Evolutionary conservation across 2,888 invertebrate species (phyloP).

Genomic region (Mesorhabditis spiculigera): DNA sequence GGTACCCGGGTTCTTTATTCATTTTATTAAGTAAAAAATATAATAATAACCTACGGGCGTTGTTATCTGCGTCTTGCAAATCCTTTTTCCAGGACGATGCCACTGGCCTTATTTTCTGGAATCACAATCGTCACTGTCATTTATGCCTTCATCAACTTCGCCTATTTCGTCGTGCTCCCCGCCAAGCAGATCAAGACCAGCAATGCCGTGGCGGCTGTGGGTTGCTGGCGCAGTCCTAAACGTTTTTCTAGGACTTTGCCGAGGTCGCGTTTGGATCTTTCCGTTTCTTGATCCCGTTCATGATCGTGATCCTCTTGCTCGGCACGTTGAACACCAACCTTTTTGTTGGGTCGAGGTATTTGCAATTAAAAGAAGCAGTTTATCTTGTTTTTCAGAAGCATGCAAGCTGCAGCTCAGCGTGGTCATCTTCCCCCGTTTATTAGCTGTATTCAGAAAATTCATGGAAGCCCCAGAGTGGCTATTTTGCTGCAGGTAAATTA

Average conservation of each 20-base stretch:
- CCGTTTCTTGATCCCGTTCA: conserved; percentile 40
- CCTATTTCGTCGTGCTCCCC: conserved; percentile 43
- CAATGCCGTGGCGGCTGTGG: conserved; percentile 39
- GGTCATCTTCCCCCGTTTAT: conserved; percentile 40
- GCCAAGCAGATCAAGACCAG: conserved; percentile 31
- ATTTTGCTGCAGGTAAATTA: conserved; percentile 31
- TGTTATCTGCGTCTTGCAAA: not conserved
- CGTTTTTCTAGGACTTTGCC: conserved; percentile 30
- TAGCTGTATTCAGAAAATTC: conserved; percentile 28
- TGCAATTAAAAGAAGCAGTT: no score
- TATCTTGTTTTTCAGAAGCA: conserved; percentile 22
- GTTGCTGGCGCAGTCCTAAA: not conserved
- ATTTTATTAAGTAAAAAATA: not conserved
- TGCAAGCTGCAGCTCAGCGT: conserved; percentile 40
- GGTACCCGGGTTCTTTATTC: conserved; percentile 15
- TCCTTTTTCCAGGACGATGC: conserved; percentile 36
- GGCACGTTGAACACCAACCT: conserved; percentile 46
- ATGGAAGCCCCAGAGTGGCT: conserved; percentile 37
- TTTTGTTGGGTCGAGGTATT: conserved; percentile 40
- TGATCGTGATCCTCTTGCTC: conserved; percentile 42
- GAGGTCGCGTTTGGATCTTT: conserved; percentile 33
- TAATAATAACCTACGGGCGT: no score
- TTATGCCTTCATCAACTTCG: conserved; percentile 39
- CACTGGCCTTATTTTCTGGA: conserved; percentile 39
- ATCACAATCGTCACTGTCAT: conserved; percentile 28